Base-by-base conservation (phyloP, 2,113 vertebrate genomes). In the Caretta caretta region DNA sequence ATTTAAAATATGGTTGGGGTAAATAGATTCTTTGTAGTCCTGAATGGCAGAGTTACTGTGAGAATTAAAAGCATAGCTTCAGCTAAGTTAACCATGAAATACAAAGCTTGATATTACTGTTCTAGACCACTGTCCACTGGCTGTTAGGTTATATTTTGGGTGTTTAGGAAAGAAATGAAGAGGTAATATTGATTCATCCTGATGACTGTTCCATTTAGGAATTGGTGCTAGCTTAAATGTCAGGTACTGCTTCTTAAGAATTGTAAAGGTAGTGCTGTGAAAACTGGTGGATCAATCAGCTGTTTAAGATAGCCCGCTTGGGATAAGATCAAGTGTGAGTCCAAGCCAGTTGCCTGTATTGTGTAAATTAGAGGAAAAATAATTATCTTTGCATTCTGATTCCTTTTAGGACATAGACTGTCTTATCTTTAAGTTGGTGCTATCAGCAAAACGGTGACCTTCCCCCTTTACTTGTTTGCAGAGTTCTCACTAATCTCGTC, bases 351-450 rank as follows among this genome's bases (percentile, higher is more conserved):
- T 25, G 5, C 35, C 59, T 24, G 9, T 19, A 92, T 85, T 90
- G 49, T 80, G 3, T 35, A 35, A 76, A 84, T 48, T 87, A n/a
- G 17, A 72, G 22, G 76, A 80, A 94, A 95, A 96, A 93, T 92
- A 93, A 86, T 94, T 11, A 3, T 35, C 85, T 42, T 48, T 65
- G 10, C 42, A 19, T 69, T 91, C 85, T 78, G 94, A 86, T 90
- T 96, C 29, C 81, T 54, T 87, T 59, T 95, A 86, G 5, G 91
- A 94, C 97, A 75, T 51, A 27, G 3, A 93, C 86, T 96, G 96
- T 95, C 31, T 88, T 95, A 96, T 96, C 90, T 96, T 93, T 89
- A 94, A 94, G 76, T 83, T 65, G 51, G n/a, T 9, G 35, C 85
- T 96, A 20, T 94, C 95, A 90, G 31, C 94, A 96, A 92, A 90